A percentile compares a stretch with the other conserved stretches of the same genome.
These are phyloP conservation scores for Brachystomella parvula DNA, from an alignment of 1,140 invertebrate species.

Conservation along the genomic window DNA sequence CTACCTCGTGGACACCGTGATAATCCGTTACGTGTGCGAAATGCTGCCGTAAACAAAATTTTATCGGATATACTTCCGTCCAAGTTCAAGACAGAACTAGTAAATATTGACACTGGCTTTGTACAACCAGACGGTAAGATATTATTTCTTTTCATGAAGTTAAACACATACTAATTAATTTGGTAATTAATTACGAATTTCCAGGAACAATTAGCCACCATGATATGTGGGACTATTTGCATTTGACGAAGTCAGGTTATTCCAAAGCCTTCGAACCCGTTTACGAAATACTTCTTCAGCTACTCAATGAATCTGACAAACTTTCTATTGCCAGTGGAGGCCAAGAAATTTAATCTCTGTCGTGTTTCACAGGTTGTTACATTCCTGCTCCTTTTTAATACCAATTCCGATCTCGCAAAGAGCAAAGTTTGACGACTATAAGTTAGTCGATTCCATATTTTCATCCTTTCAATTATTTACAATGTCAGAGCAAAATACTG, in stretches of 20 bases:
- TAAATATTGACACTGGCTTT: constrained; percentile 64
- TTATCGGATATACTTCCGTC: constrained; percentile 53
- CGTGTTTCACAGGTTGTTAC: background rate
- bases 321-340: background rate
- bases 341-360: background rate
- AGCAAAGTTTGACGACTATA: background rate
- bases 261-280: constrained; percentile 73
- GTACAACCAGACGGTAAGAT: constrained; percentile 57
- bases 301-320: constrained; percentile 44
- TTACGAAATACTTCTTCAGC: constrained; percentile 63
- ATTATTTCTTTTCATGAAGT: too few relatives aligned
- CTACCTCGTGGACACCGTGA: constrained; percentile 73
- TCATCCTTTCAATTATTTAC: too few relatives aligned
- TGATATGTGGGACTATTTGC: constrained; percentile 83
- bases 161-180: too few relatives aligned
- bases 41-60: constrained; percentile 62
- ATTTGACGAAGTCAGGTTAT: constrained; percentile 72
- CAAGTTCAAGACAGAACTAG: constrained; percentile 57
- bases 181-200: constrained; percentile 32
- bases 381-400: background rate
- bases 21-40: constrained; percentile 67
- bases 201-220: constrained; percentile 63
- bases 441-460: background rate
- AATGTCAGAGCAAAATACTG: background rate
- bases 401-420: background rate